Conservation (phyloP, 2,797 vertebrate genomes). For the Anomalospiza imberbis region DNA sequence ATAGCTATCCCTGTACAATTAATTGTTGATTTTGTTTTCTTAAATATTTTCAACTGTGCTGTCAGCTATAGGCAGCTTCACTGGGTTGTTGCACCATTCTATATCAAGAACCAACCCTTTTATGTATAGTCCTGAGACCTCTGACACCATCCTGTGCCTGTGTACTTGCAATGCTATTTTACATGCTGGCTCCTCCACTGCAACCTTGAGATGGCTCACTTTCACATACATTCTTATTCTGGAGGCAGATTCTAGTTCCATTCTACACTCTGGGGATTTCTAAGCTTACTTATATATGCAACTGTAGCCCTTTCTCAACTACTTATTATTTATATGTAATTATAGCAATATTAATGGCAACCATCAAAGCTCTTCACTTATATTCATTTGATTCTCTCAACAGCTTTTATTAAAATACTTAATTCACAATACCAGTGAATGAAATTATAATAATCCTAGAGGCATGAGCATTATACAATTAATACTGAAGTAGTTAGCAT, state of each 20-base stretch:
- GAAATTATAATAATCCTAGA: neutral
- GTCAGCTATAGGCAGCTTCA: neutral
- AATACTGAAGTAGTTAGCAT: neutral
- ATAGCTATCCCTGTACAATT: neutral
- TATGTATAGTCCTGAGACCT: neutral
- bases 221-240: neutral
- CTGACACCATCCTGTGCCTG: neutral
- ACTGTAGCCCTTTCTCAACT: neutral
- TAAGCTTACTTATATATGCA: neutral
- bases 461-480: neutral
- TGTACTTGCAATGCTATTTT: neutral
- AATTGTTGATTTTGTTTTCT: neutral
- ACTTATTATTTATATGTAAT: neutral
- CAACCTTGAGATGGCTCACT: neutral
- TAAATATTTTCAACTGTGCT: neutral
- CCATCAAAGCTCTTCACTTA: neutral
- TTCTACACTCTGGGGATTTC: neutral
- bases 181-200: neutral
- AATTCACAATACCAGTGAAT: neutral
- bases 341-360: neutral
- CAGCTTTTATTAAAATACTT: neutral
- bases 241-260: neutral
- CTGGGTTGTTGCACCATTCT: neutral
- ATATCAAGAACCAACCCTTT: fast-evolving
- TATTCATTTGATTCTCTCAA: neutral